Evolutionary conservation across 2,888 invertebrate species (phyloP), one percentile per base, ranked within the genome.

Genomic region (Amblyjoppa proteus): DNA sequence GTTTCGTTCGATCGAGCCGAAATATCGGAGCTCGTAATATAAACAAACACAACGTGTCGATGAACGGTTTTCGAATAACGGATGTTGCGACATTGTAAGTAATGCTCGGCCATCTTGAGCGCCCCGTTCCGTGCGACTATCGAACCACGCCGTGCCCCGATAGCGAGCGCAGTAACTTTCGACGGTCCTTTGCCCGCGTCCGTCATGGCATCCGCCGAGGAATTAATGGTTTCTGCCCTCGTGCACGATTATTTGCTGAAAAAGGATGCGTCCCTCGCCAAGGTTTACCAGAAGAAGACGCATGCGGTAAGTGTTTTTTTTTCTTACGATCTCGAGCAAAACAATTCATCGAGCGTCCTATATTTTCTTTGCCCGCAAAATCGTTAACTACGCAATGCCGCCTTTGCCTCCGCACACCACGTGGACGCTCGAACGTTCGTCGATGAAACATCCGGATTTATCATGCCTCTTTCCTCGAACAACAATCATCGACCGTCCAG

Each of bases 201-300:
- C 89, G 90, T 86, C 90, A 95, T 95, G 96, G 95, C 95, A 89
- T 93, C 90, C 71, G 89, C 92, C 66, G 93, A 94, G 69, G 94
- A 95, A 82, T 90, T 93, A 87, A 90, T 95, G 45, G 90, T 95
- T 75, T 94, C 94, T 89, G 96, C 97, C 5, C 92, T 97, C 80
- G 95, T 97, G 83, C 95, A 96, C 88, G 96, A 97, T 88, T 96
- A 95, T 95, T 94, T 97, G 82, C 92, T 94, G 83, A 95, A 95
- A 88, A 95, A 95, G 88, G 96, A 97, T 91, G 96, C 96, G 92
- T 94, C 95, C 6, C 91, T 97, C 45, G 97, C 97, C 0, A 95
- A 96, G 90, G 95, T 96, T 73, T 97, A 96, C 92, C 95, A 96
- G 90, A 95, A 96, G 90, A 97, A 96, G 94, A 95, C 96, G 0